Evolutionary conservation across 2,888 invertebrate genomes (phyloP), one percentile per base, ranked within the genome.

Genomic region (Conistra vaccinii): DNA sequence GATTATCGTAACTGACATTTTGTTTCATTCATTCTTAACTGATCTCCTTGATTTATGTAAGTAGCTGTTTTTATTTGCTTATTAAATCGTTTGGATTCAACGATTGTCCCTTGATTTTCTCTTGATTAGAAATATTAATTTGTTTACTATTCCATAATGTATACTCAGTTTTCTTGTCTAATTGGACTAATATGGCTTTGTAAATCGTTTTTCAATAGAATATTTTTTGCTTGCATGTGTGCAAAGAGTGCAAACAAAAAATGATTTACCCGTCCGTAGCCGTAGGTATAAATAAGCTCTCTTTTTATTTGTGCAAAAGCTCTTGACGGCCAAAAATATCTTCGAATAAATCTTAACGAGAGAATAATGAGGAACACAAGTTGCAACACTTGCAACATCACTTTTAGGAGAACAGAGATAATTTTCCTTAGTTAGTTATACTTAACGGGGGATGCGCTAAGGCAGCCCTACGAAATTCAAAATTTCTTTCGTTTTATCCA

Each of bases 271-370:
- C 6, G 35, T 62, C 7, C 12, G 29, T 42, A 9, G 29, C 23
- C n/a, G 32, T 32, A 14, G 6, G 55, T 48, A 42, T 51, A 32
- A 32, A 58, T 72, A 45, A 45, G 35, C 62, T 73, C 45, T 76
- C 65, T 68, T 79, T 67, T 69, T 76, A 58, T 71, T 81, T 48
- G 7, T 57, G 57, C 65, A 81, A 81, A 71, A 48, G 23, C 10
- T 69, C 53, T 71, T 45, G 35, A 53, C 23, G 35, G 3, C 51
- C 71, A 42, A 29, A 76, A 85, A 78, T 86, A 88, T 87, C 68
- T 75, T 80, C 79, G 82, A 90, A 92, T 91, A 92, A 92, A 92
- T 92, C 89, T 91, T 93, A 92, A 93, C 89, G 93, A 92, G 90
- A 89, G 91, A 90, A 93, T 94, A 94, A 94, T 92, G 92, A 93